A percentile compares a stretch with the other conserved stretches of the same genome.
Conservation (phyloP, 2,888 invertebrate genomes). For the Lathronympha strigana region DNA sequence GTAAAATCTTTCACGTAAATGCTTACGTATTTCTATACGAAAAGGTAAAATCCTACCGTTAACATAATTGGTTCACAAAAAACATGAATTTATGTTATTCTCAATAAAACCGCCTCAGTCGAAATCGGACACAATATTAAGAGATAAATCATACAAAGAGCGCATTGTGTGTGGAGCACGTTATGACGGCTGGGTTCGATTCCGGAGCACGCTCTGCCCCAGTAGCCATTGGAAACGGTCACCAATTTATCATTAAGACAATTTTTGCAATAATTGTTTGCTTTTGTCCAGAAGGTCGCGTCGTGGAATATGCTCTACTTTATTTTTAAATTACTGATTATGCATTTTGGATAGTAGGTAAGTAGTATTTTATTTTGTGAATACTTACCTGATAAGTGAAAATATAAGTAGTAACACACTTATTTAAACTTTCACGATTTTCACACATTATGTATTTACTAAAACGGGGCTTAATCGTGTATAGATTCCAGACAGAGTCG, state of each 20-base stretch:
- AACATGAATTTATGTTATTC: constrained; percentile 58
- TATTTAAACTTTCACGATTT: too few relatives aligned
- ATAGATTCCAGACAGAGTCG: too few relatives aligned
- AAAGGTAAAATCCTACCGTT: constrained; percentile 11
- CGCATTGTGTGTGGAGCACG: constrained; percentile 77
- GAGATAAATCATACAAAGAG: constrained; percentile 80
- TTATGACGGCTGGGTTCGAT: constrained; percentile 77
- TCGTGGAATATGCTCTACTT: constrained; percentile 61
- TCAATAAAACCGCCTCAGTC: constrained; percentile 61
- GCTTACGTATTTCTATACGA: too few relatives aligned
- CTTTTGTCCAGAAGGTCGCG: constrained; percentile 57
- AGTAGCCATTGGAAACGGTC: constrained; percentile 78
- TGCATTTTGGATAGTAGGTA: too few relatives aligned
- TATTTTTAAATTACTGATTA: background rate
- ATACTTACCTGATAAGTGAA: too few relatives aligned
- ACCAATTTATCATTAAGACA: constrained; percentile 84
- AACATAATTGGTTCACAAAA: constrained; percentile 5
- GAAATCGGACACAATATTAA: constrained; percentile 70
- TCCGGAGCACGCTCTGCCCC: constrained; percentile 73
- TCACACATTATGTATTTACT: too few relatives aligned
- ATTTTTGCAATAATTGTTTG: constrained; percentile 83
- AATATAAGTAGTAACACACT: too few relatives aligned
- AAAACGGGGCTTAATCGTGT: too few relatives aligned
- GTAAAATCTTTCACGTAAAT: too few relatives aligned
- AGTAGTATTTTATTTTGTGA: too few relatives aligned